phyloP scores from a whole-genome alignment of 1,140 invertebrate genomes.

The Drosophila kikkawai region DNA sequence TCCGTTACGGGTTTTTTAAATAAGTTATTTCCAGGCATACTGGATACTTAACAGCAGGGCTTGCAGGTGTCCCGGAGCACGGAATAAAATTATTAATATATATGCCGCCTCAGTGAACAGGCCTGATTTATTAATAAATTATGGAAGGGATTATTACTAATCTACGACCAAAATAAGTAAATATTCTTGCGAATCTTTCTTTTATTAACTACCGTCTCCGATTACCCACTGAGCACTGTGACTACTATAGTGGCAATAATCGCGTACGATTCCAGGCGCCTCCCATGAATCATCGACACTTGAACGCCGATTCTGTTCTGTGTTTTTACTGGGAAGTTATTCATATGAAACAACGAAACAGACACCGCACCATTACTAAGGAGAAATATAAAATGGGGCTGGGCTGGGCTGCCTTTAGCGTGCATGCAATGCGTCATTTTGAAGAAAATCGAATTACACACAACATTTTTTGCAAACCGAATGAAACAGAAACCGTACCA shows the following conservation, averaged over 20 bases:
- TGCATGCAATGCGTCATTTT: constrained; percentile 76
- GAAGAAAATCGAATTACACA: constrained; percentile 76
- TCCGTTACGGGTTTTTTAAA: not conserved
- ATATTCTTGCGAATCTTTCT: not conserved
- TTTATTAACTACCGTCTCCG: constrained; percentile 3
- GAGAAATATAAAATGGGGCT: constrained; percentile 8
- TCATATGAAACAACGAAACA: constrained; percentile 63
- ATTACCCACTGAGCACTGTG: constrained; percentile 24
- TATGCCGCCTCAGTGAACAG: not conserved
- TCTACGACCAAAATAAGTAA: not conserved
- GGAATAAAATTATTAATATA: not conserved
- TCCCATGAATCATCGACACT: constrained; percentile 50
- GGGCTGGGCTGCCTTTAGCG: constrained; percentile 19
- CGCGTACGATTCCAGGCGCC: constrained; percentile 28
- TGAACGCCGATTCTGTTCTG: constrained; percentile 22
- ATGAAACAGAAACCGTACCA: constrained; percentile 79
- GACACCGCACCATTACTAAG: constrained; percentile 20
- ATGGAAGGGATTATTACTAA: not conserved
- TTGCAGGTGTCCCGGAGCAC: not conserved
- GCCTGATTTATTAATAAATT: not conserved
- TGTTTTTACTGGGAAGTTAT: constrained; percentile 42
- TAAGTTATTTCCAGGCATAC: not conserved
- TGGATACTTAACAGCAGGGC: not conserved
- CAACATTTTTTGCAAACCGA: constrained; percentile 45
- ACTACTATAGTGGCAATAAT: constrained; percentile 3